Conservation (phyloP, 2,113 vertebrate genomes). For the Caloenas nicobarica region DNA sequence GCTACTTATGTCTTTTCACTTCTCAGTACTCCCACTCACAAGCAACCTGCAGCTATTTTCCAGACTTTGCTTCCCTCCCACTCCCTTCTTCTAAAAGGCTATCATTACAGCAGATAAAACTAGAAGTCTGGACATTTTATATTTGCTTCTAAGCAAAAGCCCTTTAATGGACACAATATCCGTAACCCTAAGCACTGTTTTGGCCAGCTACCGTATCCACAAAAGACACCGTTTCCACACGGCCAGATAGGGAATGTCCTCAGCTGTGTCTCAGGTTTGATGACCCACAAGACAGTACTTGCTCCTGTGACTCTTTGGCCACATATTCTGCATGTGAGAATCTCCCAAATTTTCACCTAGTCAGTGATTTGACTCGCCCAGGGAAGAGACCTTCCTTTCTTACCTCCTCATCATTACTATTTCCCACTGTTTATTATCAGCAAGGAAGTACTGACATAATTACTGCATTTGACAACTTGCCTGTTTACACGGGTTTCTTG, state of each 20-base stretch:
- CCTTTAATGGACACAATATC: not conserved
- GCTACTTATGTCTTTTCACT: not conserved
- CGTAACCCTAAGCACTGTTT: not conserved
- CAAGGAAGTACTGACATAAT: not conserved
- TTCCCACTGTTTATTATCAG: not conserved
- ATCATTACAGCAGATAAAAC: not conserved
- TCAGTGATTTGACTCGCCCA: not conserved
- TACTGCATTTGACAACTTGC: not conserved
- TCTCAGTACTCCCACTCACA: not conserved
- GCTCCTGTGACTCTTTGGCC: not conserved
- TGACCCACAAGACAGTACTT: not conserved
- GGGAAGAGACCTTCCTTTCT: not conserved
- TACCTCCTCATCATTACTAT: not conserved
- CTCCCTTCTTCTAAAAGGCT: not conserved
- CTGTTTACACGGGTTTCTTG: not conserved
- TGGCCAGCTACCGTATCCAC: not conserved
- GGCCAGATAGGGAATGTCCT: not conserved
- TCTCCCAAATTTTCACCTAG: not conserved
- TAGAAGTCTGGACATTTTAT: not conserved
- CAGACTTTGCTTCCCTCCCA: not conserved
- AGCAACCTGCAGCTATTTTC: not conserved
- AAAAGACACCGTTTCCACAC: not conserved
- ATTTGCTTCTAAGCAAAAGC: not conserved
- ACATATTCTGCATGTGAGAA: not conserved
- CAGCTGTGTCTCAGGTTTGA: not conserved